phyloP scores from a whole-genome alignment of 2,797 vertebrate species.

The Epinephelus coioides region DNA sequence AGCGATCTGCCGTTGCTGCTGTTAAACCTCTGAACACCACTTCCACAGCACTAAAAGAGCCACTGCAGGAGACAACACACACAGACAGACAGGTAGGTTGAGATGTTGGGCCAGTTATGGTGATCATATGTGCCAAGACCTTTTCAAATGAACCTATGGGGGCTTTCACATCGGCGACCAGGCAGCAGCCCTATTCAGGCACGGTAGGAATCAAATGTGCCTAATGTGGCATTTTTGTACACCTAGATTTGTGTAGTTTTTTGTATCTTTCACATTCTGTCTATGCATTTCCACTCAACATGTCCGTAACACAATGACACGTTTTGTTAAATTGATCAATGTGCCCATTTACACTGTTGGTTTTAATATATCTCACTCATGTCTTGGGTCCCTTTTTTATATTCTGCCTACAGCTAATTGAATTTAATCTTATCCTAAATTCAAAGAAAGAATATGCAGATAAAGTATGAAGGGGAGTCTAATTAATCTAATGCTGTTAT shows the following conservation, averaged over 20 bases:
- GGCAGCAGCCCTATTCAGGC: too few species aligned
- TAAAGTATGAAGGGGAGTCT: not conserved
- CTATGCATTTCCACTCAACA: not conserved
- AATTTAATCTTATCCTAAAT: not conserved
- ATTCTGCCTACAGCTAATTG: not conserved
- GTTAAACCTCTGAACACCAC: conserved; percentile 90
- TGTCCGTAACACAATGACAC: not conserved
- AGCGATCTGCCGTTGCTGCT: conserved; percentile 89
- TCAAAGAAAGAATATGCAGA: not conserved
- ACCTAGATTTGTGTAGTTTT: not conserved
- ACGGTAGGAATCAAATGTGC: too few species aligned
- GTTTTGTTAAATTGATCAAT: not conserved
- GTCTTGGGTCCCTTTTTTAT: not conserved
- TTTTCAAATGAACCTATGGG: not conserved
- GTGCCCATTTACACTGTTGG: not conserved
- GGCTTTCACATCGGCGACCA: too few species aligned
- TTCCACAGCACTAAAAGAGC: conserved; percentile 33
- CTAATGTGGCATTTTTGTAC: not conserved
- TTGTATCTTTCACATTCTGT: not conserved
- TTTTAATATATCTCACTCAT: not conserved
- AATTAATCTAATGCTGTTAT: not conserved
- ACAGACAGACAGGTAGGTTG: conserved; percentile 78
- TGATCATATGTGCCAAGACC: too few species aligned
- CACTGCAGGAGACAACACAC: conserved; percentile 57
- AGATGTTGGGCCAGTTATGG: too few species aligned